A percentile compares a stretch with the other conserved stretches of the same genome.
These are phyloP conservation scores for Drosophila recens DNA, from an alignment of 2,888 invertebrate species.

Conservation along the genomic window DNA sequence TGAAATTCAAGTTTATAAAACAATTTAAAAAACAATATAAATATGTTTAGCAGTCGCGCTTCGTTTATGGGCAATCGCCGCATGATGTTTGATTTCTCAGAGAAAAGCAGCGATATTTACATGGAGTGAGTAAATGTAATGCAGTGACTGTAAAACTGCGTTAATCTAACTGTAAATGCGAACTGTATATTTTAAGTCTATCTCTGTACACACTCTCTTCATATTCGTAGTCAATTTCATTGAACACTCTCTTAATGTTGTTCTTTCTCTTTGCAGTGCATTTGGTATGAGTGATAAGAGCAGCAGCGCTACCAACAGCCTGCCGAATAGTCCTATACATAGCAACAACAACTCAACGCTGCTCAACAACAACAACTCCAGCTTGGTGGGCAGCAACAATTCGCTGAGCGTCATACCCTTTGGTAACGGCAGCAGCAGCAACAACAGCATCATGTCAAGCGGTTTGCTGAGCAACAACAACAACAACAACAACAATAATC, in stretches of 20 bases:
- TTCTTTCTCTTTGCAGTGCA: constrained; percentile 74
- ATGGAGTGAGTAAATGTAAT: constrained; percentile 81
- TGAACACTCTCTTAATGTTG: constrained; percentile 7
- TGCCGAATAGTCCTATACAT: constrained; percentile 84
- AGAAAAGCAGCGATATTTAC: constrained; percentile 82
- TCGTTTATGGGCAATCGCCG: constrained; percentile 84
- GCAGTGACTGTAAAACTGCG: neutral
- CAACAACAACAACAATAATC: constrained; percentile 83
- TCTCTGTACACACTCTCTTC: neutral
- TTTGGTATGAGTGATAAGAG: constrained; percentile 85
- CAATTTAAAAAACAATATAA: constrained; percentile 33
- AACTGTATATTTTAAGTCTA: neutral
- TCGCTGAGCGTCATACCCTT: constrained; percentile 55
- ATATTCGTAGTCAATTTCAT: neutral
- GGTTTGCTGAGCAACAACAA: constrained; percentile 64
- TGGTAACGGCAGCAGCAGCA: constrained; percentile 43
- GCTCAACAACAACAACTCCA: constrained; percentile 70
- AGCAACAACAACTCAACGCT: constrained; percentile 81
- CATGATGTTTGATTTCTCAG: constrained; percentile 84
- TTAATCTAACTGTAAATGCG: constrained; percentile 9
- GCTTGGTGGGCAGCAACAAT: constrained; percentile 61
- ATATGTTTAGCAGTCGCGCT: constrained; percentile 78
- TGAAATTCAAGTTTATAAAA: constrained; percentile 26
- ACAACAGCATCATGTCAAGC: constrained; percentile 49
- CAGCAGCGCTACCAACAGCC: constrained; percentile 83